Evolutionary conservation across 2,113 vertebrate species (phyloP), one percentile per base, ranked within the genome.

Genomic region (Sylvietta virens): DNA sequence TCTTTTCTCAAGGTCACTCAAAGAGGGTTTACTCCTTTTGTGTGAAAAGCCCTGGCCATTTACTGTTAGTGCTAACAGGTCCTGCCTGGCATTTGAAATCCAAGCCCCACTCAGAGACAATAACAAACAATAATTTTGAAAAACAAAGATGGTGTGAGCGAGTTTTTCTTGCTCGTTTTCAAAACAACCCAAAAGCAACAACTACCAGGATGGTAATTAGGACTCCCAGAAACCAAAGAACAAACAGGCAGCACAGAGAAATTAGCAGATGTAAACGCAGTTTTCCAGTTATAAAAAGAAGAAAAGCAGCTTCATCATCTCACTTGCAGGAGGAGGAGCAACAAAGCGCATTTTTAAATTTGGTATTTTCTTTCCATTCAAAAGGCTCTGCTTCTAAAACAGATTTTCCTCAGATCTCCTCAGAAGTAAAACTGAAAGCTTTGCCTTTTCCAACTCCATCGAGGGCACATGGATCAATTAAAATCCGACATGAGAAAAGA

Each of bases 131-230:
- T 83, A 95, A 97, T 97, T 91, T 56, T 58, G 71, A 84, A 81
- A 96, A 97, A 93, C 94, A 98, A 94, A 97, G 93, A 98, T 95
- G 96, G 91, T 81, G 60, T 47, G 80, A 95, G 97, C 95, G 83
- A 97, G 95, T 95, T 97, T 98, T 98, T 97, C 89, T 81, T 97
- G 97, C 96, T 97, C 98, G 95, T 98, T 98, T 98, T 92, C 97
- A 97, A 98, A 98, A 97, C 91, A 97, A 94, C 92, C 95, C 91
- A 86, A 95, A 96, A 94, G 93, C 97, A 97, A 95, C 97, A 97
- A 97, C 97, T 95, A 65, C 79, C 86, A 61, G 73, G 84, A 94
- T 64, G 81, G 91, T 96, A 95, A 97, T 95, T 94, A 97, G 93
- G 95, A 70, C 81, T 91, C 96, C 69, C 87, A 58, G 70, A 80